Percentiles rank a stretch among this genome's conserved stretches.
phyloP scores from a whole-genome alignment of 2,888 invertebrate genomes.

The Mythimna albipuncta region DNA sequence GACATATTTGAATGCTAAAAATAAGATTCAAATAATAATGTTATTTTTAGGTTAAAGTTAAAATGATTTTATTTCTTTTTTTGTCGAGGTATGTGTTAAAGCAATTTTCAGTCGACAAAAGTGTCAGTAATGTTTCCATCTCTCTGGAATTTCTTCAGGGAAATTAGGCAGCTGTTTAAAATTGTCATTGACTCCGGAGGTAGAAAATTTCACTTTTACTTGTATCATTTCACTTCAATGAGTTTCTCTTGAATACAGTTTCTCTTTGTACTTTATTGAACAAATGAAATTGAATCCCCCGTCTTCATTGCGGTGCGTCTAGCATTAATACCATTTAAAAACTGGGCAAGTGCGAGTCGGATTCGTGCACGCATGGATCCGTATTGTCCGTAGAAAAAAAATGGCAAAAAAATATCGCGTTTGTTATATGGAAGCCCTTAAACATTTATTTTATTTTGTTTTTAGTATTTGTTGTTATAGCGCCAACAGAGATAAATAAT shows the following conservation, averaged over 20 bases:
- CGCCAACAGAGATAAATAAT: too few species aligned
- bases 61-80: conserved; percentile 13
- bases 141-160: conserved; percentile 46
- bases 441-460: too few species aligned
- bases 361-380: too few species aligned
- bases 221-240: conserved; percentile 13
- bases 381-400: too few species aligned
- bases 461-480: too few species aligned
- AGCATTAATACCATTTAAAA: not conserved
- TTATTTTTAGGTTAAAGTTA: not conserved
- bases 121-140: conserved; percentile 34
- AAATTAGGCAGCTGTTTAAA: conserved; percentile 32
- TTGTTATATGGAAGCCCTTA: too few species aligned
- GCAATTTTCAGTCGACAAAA: conserved; percentile 29
- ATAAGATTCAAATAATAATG: not conserved
- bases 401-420: too few species aligned
- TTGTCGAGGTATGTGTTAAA: conserved; percentile 19
- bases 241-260: not conserved
- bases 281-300: conserved; percentile 4
- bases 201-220: conserved; percentile 24
- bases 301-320: not conserved
- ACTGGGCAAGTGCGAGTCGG: too few species aligned
- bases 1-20: not conserved
- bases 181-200: conserved; percentile 24
- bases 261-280: conserved; percentile 2